Base-by-base conservation (phyloP, 1,140 invertebrate genomes). In the Chionoecetes opilio region DNA sequence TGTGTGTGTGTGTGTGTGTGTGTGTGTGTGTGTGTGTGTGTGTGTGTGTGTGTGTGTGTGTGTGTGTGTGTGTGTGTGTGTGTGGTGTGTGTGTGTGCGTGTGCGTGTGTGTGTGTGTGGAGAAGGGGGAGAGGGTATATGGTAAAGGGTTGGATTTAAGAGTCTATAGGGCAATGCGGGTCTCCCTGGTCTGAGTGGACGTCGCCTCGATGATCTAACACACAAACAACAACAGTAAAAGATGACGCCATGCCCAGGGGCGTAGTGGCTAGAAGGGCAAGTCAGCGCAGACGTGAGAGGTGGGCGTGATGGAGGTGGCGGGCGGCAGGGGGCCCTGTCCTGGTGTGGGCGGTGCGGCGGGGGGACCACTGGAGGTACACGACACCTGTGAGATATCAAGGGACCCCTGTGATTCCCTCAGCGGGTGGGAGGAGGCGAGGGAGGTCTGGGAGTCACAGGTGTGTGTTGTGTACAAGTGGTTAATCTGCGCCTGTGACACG, bases 401-500 rank as follows among this genome's bases (percentile, higher is more conserved):
- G 53, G 94, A 92, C 14, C 41, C 94, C 46, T 94, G 93, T 2
- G 93, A 94, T 5, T 53, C 29, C 29, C 93, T 75, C 87, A 95
- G 31, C 6, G 94, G 94, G 29, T 63, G 94, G 17, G 94, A 91
- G 41, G 90, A 31, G 29, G 90, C 87, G 21, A 95, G 41, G n/a
- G 91, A 92, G 21, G 94, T 92, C 41, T 95, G 94, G 82, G 94
- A 91, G 41, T 92, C 90, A 75, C 94, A 95, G 90, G 90, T 95
- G 84, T 92, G 90, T 2, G 94, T 92, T n/a, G 94, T 92, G 53
- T 92, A 87, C 84, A 95, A 86, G 29, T 91, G 75, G 84, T 95
- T 95, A 32, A 95, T 92, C 53, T 95, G 94, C 11, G 94, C 94
- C 90, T 95, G 89, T 2, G 94, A 95, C 38, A 95, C 84, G 31